Evolutionary conservation across 2,888 invertebrate species (phyloP).

Genomic region (Pseudoips prasinana): DNA sequence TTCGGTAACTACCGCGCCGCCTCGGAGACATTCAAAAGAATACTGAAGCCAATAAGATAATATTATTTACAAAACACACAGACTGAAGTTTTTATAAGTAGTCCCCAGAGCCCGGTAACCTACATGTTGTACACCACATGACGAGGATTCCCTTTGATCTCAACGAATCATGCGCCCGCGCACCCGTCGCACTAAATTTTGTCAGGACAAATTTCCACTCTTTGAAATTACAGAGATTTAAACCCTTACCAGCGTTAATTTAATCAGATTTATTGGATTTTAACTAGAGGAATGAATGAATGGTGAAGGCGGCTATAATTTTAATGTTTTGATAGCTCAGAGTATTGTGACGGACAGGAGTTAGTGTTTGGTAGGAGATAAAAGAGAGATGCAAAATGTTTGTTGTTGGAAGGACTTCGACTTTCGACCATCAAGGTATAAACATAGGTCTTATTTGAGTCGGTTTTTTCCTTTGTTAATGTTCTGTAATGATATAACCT

Average conservation of each 20-base stretch:
- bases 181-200: slow-evolving; percentile 64
- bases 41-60: slow-evolving; percentile 51
- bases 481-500: no score
- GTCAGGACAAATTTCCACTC: slow-evolving; percentile 76
- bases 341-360: slow-evolving; percentile 28
- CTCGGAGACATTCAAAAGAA: slow-evolving; percentile 30
- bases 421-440: no score
- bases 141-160: slow-evolving; percentile 54
- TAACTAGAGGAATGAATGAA: slow-evolving; percentile 46
- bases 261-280: slow-evolving; percentile 66
- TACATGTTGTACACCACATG: slow-evolving; percentile 60
- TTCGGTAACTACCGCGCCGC: slow-evolving; percentile 27
- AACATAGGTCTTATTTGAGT: no score
- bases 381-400: background rate
- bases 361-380: background rate
- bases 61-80: slow-evolving; percentile 75
- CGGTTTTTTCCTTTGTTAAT: no score
- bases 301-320: slow-evolving; percentile 36
- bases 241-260: slow-evolving; percentile 49
- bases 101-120: slow-evolving; percentile 66
- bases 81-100: slow-evolving; percentile 58
- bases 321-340: slow-evolving; percentile 38
- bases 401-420: background rate
- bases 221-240: slow-evolving; percentile 66
- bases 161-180: slow-evolving; percentile 42